phyloP scores from a whole-genome alignment of 2,888 invertebrate species.

The Andrena dorsata region DNA sequence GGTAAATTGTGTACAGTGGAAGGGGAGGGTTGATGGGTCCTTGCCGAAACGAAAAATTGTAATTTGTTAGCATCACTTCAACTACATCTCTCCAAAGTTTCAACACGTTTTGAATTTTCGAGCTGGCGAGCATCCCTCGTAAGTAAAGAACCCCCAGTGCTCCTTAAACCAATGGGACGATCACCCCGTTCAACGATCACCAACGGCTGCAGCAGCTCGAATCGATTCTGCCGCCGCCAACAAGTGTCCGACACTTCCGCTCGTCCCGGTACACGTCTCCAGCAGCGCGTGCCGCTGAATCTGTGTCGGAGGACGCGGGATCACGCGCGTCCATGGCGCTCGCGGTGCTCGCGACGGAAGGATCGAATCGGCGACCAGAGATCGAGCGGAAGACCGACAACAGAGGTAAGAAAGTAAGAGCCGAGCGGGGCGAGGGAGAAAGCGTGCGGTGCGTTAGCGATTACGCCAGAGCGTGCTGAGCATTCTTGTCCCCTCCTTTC shows the following conservation, averaged over 20 bases:
- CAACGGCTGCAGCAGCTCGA: not conserved
- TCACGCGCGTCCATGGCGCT: slow-evolving; percentile 38
- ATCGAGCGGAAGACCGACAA: not conserved
- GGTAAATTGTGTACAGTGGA: too few species aligned
- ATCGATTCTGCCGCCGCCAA: not conserved
- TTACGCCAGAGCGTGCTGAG: slow-evolving; percentile 52
- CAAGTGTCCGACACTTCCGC: not conserved
- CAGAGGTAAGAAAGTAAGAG: slow-evolving; percentile 13
- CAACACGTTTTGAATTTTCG: too few species aligned
- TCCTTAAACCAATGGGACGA: too few species aligned
- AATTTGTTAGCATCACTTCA: too few species aligned
- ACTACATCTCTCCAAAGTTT: too few species aligned
- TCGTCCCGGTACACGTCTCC: slow-evolving; percentile 8
- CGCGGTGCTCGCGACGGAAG: slow-evolving; percentile 47
- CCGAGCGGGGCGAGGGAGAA: slow-evolving; percentile 13
- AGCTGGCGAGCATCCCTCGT: too few species aligned
- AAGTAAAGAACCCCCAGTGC: too few species aligned
- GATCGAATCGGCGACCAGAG: slow-evolving; percentile 17
- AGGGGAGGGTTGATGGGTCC: too few species aligned
- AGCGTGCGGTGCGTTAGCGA: slow-evolving; percentile 41
- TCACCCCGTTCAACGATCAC: too few species aligned
- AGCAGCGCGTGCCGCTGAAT: slow-evolving; percentile 33
- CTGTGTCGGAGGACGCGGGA: slow-evolving; percentile 54
- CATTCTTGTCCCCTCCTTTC: slow-evolving; percentile 58
- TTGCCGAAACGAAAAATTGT: too few species aligned